Base-by-base conservation (phyloP, 2,113 vertebrate genomes). In the Ptilorrhoa leucosticta region DNA sequence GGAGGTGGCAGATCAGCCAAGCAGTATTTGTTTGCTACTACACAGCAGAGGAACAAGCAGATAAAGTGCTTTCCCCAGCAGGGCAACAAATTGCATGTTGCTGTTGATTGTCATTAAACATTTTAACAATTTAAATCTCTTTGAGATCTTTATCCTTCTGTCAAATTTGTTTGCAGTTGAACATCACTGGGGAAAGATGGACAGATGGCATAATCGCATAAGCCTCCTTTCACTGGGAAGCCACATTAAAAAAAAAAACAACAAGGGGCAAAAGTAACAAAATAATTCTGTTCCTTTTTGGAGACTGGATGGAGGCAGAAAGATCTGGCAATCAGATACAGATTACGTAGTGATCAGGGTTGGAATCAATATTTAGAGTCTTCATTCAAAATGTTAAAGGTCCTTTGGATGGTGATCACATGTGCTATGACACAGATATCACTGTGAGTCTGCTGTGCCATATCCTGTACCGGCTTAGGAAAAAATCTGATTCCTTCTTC, bases 141-240 rank as follows among this genome's bases (percentile, higher is more conserved):
- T 48, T 71, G 47, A 92, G 27, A 75, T 56, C 71, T 75, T 94
- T 89, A 95, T 71, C 80, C 68, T 73, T 90, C 71, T 9, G 19
- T 77, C 27, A 93, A 87, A 87, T 83, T 90, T 12, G 2, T 92
- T 81, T 65, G 66, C 48, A 83, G 31, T 9, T 40, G 60, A 51
- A 58, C 47, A 58, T 77, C 58, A 81, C 27, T 54, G 64, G n/a
- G 60, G 45, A 94, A 83, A 42, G 75, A 61, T 0, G 0, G 31
- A 57, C 90, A 95, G 90, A 94, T 70, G 86, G 86, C 37, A n/a
- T 37, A 81, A 95, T 91, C 53, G 51, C 58, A 89, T 93, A 93
- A 94, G 33, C 63, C 39, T 94, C 35, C 69, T 89, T 83, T 90
- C 56, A 47, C 35, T 63, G 12, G 42, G 23, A 90, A 86, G 30